Conservation (phyloP, 2,113 vertebrate genomes). For the Hyperopisus bebe region DNA sequence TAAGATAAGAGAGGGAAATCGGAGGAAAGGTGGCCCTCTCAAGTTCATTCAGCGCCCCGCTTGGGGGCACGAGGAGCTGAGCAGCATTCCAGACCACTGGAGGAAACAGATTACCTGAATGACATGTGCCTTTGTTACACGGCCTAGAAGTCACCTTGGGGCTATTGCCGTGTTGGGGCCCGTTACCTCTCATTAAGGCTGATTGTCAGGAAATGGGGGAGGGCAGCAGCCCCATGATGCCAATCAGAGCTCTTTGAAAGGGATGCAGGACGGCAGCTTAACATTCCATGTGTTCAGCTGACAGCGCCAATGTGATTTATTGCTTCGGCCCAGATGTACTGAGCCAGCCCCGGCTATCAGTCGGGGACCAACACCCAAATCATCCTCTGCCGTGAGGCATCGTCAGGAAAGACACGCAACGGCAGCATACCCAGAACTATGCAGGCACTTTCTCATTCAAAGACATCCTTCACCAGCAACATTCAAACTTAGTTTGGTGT, state of each 20-base stretch:
- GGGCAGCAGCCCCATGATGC: constrained; percentile 16
- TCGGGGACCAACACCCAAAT: not conserved
- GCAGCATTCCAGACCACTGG: constrained; percentile 54
- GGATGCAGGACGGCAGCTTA: constrained; percentile 46
- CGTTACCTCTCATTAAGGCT: constrained; percentile 55
- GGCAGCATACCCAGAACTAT: not conserved
- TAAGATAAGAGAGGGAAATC: not conserved
- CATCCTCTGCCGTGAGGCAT: not conserved
- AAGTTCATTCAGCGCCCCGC: not conserved
- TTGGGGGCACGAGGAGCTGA: constrained; percentile 34
- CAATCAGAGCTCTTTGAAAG: constrained; percentile 14
- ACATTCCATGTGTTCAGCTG: constrained; percentile 62
- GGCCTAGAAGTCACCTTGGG: constrained; percentile 55
- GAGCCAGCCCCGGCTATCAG: not conserved
- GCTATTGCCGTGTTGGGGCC: constrained; percentile 50
- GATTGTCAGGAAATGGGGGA: constrained; percentile 49
- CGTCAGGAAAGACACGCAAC: not conserved
- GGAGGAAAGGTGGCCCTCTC: not conserved
- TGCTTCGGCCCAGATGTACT: not conserved
- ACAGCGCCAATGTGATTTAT: constrained; percentile 37
- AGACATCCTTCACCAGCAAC: not conserved
- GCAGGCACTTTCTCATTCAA: not conserved
- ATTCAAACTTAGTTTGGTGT: not conserved
- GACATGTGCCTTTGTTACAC: constrained; percentile 60
- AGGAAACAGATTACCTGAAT: constrained; percentile 53